A percentile compares a stretch with the other conserved stretches of the same genome.
These are phyloP conservation scores for Pantherophis alleghaniensis DNA, from an alignment of 2,797 vertebrate genomes.

Conservation along the genomic window DNA sequence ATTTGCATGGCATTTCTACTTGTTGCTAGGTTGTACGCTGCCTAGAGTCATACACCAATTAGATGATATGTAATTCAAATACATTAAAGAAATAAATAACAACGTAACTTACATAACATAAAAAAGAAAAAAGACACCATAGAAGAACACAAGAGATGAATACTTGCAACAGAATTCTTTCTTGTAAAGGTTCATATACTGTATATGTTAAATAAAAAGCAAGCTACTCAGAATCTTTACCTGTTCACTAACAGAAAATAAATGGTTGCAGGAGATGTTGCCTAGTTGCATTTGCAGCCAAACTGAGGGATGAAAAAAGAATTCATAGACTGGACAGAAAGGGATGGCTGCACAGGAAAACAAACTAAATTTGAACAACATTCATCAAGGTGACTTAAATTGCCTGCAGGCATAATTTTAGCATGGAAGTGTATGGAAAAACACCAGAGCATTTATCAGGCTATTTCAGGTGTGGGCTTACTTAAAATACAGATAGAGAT, in stretches of 20 bases:
- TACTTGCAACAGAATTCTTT: not conserved
- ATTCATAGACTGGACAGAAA: not conserved
- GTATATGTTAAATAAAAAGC: not conserved
- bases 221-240: not conserved
- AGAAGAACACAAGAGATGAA: not conserved
- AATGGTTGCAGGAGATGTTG: not conserved
- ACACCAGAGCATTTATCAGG: not conserved
- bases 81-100: not conserved
- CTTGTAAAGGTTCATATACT: not conserved
- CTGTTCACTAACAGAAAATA: not conserved
- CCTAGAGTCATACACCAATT: not conserved
- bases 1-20: not conserved
- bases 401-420: not conserved
- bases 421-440: not conserved
- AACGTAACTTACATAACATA: not conserved
- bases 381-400: not conserved
- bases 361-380: not conserved
- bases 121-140: not conserved
- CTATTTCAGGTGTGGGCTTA: not conserved
- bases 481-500: not conserved
- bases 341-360: not conserved
- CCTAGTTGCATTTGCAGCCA: not conserved
- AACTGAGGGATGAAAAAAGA: not conserved
- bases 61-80: not conserved
- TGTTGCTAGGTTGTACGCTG: not conserved